A percentile compares a stretch with the other conserved stretches of the same genome.
Evolutionary conservation across 2,888 invertebrate species (phyloP).

Genomic region (Homarus gammarus): DNA sequence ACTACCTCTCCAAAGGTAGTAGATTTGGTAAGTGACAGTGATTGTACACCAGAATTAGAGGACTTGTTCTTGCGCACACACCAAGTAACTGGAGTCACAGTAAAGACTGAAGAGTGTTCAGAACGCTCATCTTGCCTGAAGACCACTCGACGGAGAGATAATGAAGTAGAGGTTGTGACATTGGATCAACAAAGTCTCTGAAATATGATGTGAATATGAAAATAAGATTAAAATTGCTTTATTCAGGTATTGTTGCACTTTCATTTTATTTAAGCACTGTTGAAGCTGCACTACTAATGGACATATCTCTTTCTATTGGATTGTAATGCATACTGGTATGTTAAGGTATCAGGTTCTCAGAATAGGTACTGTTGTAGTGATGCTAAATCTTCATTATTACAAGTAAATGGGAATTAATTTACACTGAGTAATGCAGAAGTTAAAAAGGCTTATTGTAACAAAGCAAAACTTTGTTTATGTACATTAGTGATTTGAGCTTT

Average conservation of each 20-base stretch:
- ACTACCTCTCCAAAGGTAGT: conserved; percentile 47
- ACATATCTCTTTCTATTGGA: not conserved
- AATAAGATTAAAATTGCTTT: conserved; percentile 12
- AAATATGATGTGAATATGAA: conserved; percentile 25
- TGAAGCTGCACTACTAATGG: conserved; percentile 33
- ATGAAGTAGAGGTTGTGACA: conserved; percentile 73
- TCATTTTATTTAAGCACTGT: conserved; percentile 35
- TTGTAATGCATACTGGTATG: not conserved
- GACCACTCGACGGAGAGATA: conserved; percentile 67
- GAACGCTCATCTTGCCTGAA: conserved; percentile 72
- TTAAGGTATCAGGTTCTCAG: too few relatives aligned
- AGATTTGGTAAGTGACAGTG: conserved; percentile 64
- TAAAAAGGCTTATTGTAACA: not conserved
- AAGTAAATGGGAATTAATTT: not conserved
- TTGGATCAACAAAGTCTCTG: conserved; percentile 71
- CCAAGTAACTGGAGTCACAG: conserved; percentile 33
- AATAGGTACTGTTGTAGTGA: not conserved
- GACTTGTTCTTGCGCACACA: conserved; percentile 47
- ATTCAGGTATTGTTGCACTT: conserved; percentile 27
- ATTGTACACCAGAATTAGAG: conserved; percentile 61
- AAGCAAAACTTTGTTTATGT: not conserved
- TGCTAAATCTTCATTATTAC: not conserved
- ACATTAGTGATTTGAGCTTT: not conserved
- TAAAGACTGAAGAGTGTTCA: conserved; percentile 49
- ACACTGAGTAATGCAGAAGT: not conserved